Evolutionary conservation across 2,888 invertebrate genomes (phyloP).

Genomic region (Crepidodera aurea): DNA sequence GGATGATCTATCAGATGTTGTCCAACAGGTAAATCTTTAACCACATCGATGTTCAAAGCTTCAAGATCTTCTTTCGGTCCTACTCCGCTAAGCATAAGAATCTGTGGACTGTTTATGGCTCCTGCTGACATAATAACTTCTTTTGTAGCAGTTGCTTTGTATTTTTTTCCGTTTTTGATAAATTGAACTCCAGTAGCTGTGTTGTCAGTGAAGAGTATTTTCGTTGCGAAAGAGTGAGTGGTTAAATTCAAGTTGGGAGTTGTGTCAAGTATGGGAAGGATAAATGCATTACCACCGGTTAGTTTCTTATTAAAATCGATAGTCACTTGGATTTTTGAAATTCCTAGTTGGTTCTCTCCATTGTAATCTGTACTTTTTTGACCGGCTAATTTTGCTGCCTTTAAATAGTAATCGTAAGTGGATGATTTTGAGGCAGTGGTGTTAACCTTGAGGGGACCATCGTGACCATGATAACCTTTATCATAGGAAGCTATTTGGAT

Average conservation of each 20-base stretch:
- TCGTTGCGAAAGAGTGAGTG: constrained; percentile 65
- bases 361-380: constrained; percentile 70
- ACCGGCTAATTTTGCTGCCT: constrained; percentile 68
- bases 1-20: constrained; percentile 47
- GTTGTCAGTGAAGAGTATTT: constrained; percentile 61
- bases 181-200: constrained; percentile 67
- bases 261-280: constrained; percentile 62
- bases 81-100: constrained; percentile 51
- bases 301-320: constrained; percentile 67
- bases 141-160: constrained; percentile 65
- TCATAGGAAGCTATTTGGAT: constrained; percentile 8
- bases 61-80: constrained; percentile 46
- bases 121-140: constrained; percentile 81
- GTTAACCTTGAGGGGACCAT: constrained; percentile 11
- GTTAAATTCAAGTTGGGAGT: constrained; percentile 68
- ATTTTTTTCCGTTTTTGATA: constrained; percentile 59
- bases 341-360: constrained; percentile 66
- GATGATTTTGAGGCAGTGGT: constrained; percentile 17
- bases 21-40: constrained; percentile 48
- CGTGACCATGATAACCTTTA: constrained; percentile 13
- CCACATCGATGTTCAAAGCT: constrained; percentile 40
- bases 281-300: constrained; percentile 69
- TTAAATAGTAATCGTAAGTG: constrained; percentile 1
- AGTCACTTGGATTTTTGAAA: constrained; percentile 70
- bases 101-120: constrained; percentile 69